These are phyloP conservation scores for Rana temporaria DNA, from an alignment of 2,113 vertebrate species.

Conservation along the genomic window DNA sequence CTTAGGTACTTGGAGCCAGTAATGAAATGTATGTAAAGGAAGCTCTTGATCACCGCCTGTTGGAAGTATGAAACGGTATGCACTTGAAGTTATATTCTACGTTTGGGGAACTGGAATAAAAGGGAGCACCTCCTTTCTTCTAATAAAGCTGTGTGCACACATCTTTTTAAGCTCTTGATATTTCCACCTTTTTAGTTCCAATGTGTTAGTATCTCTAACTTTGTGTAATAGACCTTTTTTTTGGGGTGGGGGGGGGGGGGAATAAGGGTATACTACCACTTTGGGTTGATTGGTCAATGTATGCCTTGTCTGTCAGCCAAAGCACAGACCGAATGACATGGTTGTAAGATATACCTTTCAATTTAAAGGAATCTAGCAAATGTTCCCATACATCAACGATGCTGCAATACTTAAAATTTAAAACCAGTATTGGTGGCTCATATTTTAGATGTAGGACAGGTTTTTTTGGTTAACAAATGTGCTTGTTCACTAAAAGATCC, in stretches of 20 bases:
- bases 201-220: background rate
- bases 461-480: no score
- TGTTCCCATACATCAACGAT: no score
- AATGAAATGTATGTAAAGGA: background rate
- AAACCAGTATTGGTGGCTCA: no score
- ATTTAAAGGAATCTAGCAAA: no score
- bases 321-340: background rate
- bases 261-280: background rate
- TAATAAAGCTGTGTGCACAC: slow-evolving; percentile 31
- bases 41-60: background rate
- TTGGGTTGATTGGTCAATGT: background rate
- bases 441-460: no score
- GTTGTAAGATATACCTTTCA: no score
- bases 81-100: slow-evolving; percentile 26
- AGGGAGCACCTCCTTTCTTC: slow-evolving; percentile 11
- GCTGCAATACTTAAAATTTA: no score
- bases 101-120: slow-evolving; percentile 30
- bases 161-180: slow-evolving; percentile 8
- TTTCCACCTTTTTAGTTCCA: background rate
- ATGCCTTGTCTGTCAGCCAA: background rate
- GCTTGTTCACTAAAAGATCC: no score
- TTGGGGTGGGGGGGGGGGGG: no score
- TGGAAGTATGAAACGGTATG: slow-evolving; percentile 12
- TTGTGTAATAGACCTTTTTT: background rate
- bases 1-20: slow-evolving; percentile 17